These are phyloP conservation scores for Nasonia vitripennis DNA, from an alignment of 1,140 invertebrate species.

Conservation along the genomic window DNA sequence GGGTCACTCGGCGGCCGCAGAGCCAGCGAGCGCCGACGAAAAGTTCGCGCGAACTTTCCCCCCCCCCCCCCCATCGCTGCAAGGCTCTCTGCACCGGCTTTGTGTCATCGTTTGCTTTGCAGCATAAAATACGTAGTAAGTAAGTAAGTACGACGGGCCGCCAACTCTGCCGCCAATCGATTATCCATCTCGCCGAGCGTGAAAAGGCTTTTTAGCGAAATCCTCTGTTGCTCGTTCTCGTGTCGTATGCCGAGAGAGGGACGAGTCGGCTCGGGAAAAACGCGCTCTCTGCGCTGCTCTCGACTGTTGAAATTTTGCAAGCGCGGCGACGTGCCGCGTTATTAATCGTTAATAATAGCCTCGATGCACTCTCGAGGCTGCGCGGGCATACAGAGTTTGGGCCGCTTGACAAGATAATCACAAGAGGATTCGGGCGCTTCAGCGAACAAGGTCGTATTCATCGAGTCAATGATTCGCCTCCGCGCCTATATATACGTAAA, in stretches of 20 bases:
- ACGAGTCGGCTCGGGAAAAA: no score
- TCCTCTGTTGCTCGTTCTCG: not conserved
- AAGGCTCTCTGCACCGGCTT: not conserved
- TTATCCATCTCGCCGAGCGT: slow-evolving; percentile 56
- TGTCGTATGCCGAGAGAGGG: not conserved
- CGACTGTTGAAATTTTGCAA: not conserved
- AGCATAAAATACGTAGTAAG: no score
- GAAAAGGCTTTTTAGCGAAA: slow-evolving; percentile 17
- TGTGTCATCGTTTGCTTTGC: not conserved
- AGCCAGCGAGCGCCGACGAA: not conserved
- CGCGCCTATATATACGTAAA: slow-evolving; percentile 50
- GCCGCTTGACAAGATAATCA: slow-evolving; percentile 57
- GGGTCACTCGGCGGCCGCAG: not conserved
- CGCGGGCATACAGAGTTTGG: slow-evolving; percentile 2
- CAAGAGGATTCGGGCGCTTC: slow-evolving; percentile 48
- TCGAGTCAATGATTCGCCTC: slow-evolving; percentile 57
- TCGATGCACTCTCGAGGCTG: no score
- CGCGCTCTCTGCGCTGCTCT: not conserved
- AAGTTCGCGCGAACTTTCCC: not conserved
- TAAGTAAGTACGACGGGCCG: no score
- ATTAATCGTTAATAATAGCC: no score
- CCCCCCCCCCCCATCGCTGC: not conserved
- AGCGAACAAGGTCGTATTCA: slow-evolving; percentile 56
- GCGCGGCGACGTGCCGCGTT: not conserved
- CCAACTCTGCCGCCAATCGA: no score